Evolutionary conservation across 2,797 vertebrate species (phyloP), one percentile per base, ranked within the genome.

Genomic region (Anableps anableps): DNA sequence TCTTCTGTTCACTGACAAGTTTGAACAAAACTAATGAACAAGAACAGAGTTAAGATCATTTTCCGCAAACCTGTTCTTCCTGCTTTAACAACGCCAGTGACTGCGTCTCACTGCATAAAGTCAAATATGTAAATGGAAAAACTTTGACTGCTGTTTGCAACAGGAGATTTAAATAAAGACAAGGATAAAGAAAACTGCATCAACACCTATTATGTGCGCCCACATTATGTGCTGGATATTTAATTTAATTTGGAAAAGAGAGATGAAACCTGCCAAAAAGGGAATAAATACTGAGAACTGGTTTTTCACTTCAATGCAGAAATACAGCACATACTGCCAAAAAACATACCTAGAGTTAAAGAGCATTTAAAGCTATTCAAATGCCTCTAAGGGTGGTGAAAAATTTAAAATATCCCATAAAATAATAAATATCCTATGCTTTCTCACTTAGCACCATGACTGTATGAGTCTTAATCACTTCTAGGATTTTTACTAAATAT

Each of bases 21-120:
- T 0, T 62, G 43, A 75, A 66, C 50, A 76, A 47, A 77, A 60
- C 4, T 10, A 10, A 31, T 62, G 34, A 66, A 26, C 26, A 45
- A 19, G 17, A 48, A 2, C 16, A 0, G 66, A 55, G 11, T 55
- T 55, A 51, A 31, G 21, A 11, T 6, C 7, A 2, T 14, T 45
- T 58, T 74, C 3, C 47, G 29, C 0, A 80, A 83, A 86, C 86
- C 31, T 43, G 90, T 81, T 78, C 50, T 75, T 51, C 78, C 81
- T 71, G 82, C 43, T 79, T 4, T 36, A 43, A 47, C 62, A 4
- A 31, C 26, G 48, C 26, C 79, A 34, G 29, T 74, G 36, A 21
- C 17, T 74, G 50, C 48, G 2, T 41, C 29, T 64, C 26, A n/a
- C 26, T 58, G n/a, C 26, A 50, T 4, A 1, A 29, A 64, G 48